Evolutionary conservation across 2,113 vertebrate species (phyloP).

Genomic region (Tyrannus savana): DNA sequence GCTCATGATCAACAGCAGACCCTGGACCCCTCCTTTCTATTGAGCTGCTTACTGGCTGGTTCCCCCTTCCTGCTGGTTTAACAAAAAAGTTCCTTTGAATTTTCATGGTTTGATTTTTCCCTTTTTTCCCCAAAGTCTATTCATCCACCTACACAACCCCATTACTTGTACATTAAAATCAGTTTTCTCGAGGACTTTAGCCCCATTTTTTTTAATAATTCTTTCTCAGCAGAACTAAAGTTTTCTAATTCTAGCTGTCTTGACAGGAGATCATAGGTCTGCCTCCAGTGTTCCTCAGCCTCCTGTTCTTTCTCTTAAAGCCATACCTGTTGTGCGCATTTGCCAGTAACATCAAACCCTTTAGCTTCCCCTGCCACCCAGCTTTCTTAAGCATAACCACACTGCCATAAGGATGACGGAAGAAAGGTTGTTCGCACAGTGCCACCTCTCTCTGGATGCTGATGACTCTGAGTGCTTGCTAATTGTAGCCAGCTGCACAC

Average conservation of each 20-base stretch:
- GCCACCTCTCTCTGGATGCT: neutral
- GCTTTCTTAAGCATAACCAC: neutral
- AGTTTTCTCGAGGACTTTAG: neutral
- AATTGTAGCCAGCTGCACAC: neutral
- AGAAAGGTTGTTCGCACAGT: neutral
- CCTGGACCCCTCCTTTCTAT: neutral
- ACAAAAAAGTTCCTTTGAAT: neutral
- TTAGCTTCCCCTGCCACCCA: neutral
- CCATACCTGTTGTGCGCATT: neutral
- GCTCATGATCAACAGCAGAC: neutral
- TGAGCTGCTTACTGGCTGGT: neutral
- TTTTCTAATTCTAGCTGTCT: neutral
- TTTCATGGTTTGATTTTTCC: neutral
- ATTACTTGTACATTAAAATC: neutral
- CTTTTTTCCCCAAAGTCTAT: rapidly evolving
- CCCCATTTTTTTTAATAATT: neutral
- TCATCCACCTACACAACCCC: neutral
- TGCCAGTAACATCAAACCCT: neutral
- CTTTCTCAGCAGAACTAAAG: neutral
- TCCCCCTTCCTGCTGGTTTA: neutral
- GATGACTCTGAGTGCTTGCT: neutral
- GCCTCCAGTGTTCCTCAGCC: neutral
- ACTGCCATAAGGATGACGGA: neutral
- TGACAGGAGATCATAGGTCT: neutral
- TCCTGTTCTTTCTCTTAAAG: neutral